Percentiles rank a stretch among this genome's conserved stretches.
Evolutionary conservation across 1,140 invertebrate genomes (phyloP).

Genomic region (Brachionus koreanus): DNA sequence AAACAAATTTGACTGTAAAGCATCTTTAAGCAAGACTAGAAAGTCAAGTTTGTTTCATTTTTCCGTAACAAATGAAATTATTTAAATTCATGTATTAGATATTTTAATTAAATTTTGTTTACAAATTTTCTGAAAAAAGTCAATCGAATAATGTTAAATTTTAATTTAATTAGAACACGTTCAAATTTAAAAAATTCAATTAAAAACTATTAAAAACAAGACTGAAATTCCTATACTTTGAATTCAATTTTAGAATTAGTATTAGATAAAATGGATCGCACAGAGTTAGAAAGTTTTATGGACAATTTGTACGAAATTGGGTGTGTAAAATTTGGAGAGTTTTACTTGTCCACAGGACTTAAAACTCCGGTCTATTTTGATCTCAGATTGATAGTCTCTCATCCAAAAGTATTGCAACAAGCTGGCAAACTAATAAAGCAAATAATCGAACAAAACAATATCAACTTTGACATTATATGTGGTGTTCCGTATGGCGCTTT

Average conservation of each 20-base stretch:
- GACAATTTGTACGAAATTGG: too few species aligned
- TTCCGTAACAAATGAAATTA: not conserved
- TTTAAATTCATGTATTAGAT: not conserved
- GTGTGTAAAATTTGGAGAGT: too few species aligned
- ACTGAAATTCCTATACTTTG: too few species aligned
- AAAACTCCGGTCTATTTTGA: conserved; percentile 73
- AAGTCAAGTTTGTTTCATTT: not conserved
- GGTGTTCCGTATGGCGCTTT: conserved; percentile 95
- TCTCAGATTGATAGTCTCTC: conserved; percentile 78
- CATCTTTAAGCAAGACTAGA: not conserved
- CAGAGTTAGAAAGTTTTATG: too few species aligned
- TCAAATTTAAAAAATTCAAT: not conserved
- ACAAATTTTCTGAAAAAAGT: not conserved
- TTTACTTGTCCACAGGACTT: too few species aligned
- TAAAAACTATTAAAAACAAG: too few species aligned
- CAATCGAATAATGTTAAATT: not conserved
- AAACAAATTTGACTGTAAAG: not conserved
- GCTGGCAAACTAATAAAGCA: conserved; percentile 8
- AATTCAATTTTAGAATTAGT: too few species aligned
- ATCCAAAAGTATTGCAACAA: conserved; percentile 70
- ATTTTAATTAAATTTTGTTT: not conserved
- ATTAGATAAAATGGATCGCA: not conserved
- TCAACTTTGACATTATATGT: conserved; percentile 71
- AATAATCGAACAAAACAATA: not conserved
- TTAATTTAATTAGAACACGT: conserved; percentile 5